A percentile compares a stretch with the other conserved stretches of the same genome.
Evolutionary conservation across 2,888 invertebrate species (phyloP).

Genomic region (Malthinus flaveolus): DNA sequence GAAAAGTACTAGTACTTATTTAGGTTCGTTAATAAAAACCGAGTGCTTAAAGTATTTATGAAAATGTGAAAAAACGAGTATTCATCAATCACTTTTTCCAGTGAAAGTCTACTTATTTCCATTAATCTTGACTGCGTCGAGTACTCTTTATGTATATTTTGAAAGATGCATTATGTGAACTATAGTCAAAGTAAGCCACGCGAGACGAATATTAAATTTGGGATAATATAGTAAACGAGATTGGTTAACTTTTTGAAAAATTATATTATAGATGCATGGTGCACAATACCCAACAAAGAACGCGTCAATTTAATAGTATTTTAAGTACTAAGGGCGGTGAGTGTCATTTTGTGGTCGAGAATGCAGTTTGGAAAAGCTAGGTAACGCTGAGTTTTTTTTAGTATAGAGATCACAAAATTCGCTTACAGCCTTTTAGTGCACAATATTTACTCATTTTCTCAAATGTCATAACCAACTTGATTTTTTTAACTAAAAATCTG

Average conservation of each 20-base stretch:
- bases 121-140: conserved; percentile 1
- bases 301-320: too few relatives aligned
- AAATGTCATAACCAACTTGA: too few relatives aligned
- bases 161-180: neutral
- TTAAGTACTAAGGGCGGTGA: too few relatives aligned
- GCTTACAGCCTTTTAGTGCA: too few relatives aligned
- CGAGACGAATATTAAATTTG: neutral
- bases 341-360: too few relatives aligned
- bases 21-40: neutral
- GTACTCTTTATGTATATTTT: conserved; percentile 1
- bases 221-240: neutral
- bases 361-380: too few relatives aligned
- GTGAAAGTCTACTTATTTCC: neutral
- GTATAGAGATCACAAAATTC: too few relatives aligned
- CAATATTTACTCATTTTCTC: too few relatives aligned
- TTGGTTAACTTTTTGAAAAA: neutral
- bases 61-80: neutral
- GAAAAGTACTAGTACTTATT: neutral
- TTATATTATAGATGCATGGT: too few relatives aligned
- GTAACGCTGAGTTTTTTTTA: too few relatives aligned
- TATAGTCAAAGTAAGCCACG: neutral
- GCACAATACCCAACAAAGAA: too few relatives aligned
- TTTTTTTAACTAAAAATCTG: too few relatives aligned
- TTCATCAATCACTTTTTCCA: conserved; percentile 1
- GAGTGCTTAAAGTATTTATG: neutral